Evolutionary conservation across 1,140 invertebrate species (phyloP), one percentile per base, ranked within the genome.

Genomic region (Drosophila virilis): DNA sequence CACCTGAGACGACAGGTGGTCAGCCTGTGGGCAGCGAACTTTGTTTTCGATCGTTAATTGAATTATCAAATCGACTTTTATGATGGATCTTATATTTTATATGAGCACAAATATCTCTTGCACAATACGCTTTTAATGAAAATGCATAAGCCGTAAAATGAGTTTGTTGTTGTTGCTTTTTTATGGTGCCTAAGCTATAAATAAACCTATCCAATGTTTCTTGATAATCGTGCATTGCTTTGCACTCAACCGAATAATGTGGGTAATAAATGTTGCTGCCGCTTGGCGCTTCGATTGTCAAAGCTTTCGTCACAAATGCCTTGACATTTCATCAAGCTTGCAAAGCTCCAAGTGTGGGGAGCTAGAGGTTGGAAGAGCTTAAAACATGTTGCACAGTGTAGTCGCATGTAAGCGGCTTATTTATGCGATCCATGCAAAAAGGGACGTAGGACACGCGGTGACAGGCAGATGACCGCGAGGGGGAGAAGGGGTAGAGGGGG

Each of bases 221-320:
- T 57, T 38, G 48, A 51, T 61, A 43, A 60, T 71, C 48, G 61
- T 67, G 88, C 73, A 89, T 79, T 77, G 84, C 73, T 71, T 74
- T 71, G 79, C 83, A 88, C 83, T 88, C 78, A 83, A 58, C 68
- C 77, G 62, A 74, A 77, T 88, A 83, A 79, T 79, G 57, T 71
- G 45, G 70, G 67, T 43, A 72, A 84, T 83, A 83, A 83, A 78
- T 58, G 64, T 51, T 46, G 57, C 62, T 79, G 57, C 40, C 50
- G 65, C 55, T 60, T 51, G 38, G 40, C 32, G 32, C 48, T 51
- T 38, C 58, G 43, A 65, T 45, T 65, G 45, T 8, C 22, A 28
- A 7, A 77, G 77, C 74, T 79, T 73, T 73, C 48, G 37, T 69
- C 64, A 45, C 33, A 17, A 22, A 45, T 33, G 67, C 66, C 72